Evolutionary conservation across 2,113 vertebrate genomes (phyloP).

Genomic region (Chroicocephalus ridibundus): DNA sequence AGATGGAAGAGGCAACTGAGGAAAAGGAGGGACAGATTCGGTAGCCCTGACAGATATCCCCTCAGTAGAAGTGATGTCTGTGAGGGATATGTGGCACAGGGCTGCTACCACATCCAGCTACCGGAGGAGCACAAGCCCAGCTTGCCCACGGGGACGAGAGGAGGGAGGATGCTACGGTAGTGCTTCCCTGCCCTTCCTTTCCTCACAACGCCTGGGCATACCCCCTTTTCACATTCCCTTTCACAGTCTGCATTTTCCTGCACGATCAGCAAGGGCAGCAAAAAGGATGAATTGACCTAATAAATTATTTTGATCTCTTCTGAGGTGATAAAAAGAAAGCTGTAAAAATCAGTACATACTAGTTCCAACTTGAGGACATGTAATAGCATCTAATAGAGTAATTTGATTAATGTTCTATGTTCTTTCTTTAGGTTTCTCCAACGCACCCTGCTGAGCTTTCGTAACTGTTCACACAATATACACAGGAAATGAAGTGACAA

Average conservation of each 20-base stretch:
- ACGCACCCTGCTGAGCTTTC: neutral
- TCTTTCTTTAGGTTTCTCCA: constrained; percentile 13
- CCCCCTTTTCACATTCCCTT: neutral
- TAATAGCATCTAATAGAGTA: neutral
- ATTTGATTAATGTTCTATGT: constrained; percentile 28
- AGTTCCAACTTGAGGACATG: neutral
- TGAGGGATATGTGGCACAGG: neutral
- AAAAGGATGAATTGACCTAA: neutral
- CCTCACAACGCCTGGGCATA: fast-evolving
- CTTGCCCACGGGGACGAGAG: fast-evolving
- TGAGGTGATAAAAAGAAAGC: constrained; percentile 8
- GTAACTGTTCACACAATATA: neutral
- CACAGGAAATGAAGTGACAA: constrained; percentile 38
- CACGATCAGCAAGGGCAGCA: neutral
- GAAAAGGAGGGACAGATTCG: neutral
- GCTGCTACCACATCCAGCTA: neutral
- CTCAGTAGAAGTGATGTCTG: neutral
- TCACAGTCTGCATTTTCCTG: neutral
- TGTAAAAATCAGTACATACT: neutral
- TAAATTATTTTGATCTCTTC: constrained; percentile 9
- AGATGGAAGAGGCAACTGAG: neutral
- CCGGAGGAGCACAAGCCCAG: neutral
- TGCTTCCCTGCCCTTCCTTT: neutral
- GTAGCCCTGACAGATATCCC: neutral
- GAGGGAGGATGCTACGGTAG: neutral